Conservation (phyloP, 1,140 invertebrate genomes). For the Drosophila gunungcola region DNA sequence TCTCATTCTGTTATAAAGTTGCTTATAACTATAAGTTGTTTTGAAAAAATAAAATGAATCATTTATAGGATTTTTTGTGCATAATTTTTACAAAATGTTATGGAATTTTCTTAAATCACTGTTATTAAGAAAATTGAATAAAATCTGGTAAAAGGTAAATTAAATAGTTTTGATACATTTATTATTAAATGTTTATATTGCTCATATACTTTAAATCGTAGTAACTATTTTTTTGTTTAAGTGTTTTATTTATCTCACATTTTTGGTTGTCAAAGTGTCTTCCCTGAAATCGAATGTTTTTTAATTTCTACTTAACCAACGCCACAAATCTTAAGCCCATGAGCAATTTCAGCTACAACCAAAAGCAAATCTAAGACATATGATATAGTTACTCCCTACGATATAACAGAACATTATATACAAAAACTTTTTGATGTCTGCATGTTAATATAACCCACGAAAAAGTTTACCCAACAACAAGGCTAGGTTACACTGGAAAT, state of each 20-base stretch:
- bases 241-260: neutral
- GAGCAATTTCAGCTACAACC: conserved; percentile 23
- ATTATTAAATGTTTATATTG: too few species aligned
- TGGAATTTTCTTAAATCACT: too few species aligned
- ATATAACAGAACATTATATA: conserved; percentile 23
- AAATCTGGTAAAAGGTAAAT: too few species aligned
- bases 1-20: too few species aligned
- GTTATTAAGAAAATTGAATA: too few species aligned
- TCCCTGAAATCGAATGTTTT: conserved; percentile 1
- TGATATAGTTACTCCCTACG: conserved; percentile 34
- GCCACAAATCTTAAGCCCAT: neutral
- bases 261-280: conserved; percentile 6
- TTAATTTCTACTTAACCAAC: neutral
- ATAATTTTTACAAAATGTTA: too few species aligned
- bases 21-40: too few species aligned
- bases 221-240: too few species aligned
- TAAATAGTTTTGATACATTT: too few species aligned
- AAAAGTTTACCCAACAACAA: conserved; percentile 21
- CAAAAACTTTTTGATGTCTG: conserved; percentile 72
- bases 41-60: too few species aligned
- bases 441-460: conserved; percentile 68
- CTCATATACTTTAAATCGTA: too few species aligned
- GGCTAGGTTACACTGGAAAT: conserved; percentile 38
- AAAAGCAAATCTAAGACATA: conserved; percentile 50
- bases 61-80: too few species aligned